Percentiles rank a stretch among this genome's conserved stretches.
These are phyloP conservation scores for Vulpes lagopus DNA, from an alignment of 2,113 vertebrate genomes.

Conservation along the genomic window DNA sequence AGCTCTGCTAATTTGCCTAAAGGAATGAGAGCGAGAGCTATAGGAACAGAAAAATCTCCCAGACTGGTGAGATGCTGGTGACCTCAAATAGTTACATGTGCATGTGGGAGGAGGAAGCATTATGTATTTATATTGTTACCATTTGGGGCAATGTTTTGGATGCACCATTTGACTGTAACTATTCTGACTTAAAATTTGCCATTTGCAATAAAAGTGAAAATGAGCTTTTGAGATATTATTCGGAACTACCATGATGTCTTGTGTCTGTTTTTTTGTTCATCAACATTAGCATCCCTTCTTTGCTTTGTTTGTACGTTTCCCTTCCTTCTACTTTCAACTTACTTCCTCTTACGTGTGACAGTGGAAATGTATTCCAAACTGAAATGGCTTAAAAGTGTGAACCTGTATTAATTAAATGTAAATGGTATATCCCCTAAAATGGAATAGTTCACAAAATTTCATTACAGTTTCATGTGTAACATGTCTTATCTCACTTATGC, in stretches of 20 bases:
- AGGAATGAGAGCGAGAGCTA: slow-evolving; percentile 57
- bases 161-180: slow-evolving; percentile 48
- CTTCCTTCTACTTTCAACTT: neutral
- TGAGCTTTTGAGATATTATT: slow-evolving; percentile 54
- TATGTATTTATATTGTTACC: slow-evolving; percentile 38
- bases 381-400: neutral
- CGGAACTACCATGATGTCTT: neutral
- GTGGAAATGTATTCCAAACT: neutral
- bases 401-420: neutral
- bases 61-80: neutral
- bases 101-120: neutral
- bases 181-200: slow-evolving; percentile 55
- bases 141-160: slow-evolving; percentile 37
- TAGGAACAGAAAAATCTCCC: slow-evolving; percentile 36
- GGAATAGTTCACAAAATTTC: neutral
- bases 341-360: neutral
- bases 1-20: slow-evolving; percentile 68
- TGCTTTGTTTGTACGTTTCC: neutral
- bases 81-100: slow-evolving; percentile 36
- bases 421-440: neutral
- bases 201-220: slow-evolving; percentile 57
- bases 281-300: neutral
- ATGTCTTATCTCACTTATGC: neutral
- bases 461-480: neutral
- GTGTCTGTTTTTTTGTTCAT: neutral